These are phyloP conservation scores for Cygnus atratus DNA, from an alignment of 2,113 vertebrate species.

Conservation along the genomic window DNA sequence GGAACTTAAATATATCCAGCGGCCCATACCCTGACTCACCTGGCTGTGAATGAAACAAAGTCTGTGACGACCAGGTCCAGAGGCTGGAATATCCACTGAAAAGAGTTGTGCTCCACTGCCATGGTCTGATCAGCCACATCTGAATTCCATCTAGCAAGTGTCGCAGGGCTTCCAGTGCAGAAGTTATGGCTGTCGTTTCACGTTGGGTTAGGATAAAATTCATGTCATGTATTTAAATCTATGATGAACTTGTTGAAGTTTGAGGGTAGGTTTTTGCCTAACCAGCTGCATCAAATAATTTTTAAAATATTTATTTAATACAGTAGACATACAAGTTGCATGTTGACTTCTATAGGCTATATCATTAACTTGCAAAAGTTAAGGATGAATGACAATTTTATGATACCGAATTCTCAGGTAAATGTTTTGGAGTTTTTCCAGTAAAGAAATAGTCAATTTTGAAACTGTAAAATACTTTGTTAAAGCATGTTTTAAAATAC, in stretches of 20 bases:
- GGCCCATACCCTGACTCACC: neutral
- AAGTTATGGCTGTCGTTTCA: neutral
- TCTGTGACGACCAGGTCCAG: neutral
- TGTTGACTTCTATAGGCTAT: constrained; percentile 39
- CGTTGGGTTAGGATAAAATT: neutral
- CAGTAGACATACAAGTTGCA: constrained; percentile 57
- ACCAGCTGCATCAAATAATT: constrained; percentile 51
- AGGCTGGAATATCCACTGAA: neutral
- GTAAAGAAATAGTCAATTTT: constrained; percentile 71
- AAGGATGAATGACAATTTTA: constrained; percentile 53
- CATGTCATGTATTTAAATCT: neutral
- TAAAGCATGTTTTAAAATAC: constrained; percentile 78
- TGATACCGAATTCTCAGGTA: constrained; percentile 78
- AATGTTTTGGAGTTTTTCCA: constrained; percentile 65
- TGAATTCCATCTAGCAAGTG: neutral
- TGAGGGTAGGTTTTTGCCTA: constrained; percentile 35
- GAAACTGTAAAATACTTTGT: constrained; percentile 79
- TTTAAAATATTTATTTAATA: constrained; percentile 45
- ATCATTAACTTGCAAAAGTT: constrained; percentile 65
- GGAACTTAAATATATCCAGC: neutral
- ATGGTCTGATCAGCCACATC: neutral
- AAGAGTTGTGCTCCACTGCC: neutral
- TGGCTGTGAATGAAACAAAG: neutral
- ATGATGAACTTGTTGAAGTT: neutral
- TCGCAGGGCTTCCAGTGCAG: neutral